Evolutionary conservation across 2,113 vertebrate genomes (phyloP).

Genomic region (Lagopus leucura): DNA sequence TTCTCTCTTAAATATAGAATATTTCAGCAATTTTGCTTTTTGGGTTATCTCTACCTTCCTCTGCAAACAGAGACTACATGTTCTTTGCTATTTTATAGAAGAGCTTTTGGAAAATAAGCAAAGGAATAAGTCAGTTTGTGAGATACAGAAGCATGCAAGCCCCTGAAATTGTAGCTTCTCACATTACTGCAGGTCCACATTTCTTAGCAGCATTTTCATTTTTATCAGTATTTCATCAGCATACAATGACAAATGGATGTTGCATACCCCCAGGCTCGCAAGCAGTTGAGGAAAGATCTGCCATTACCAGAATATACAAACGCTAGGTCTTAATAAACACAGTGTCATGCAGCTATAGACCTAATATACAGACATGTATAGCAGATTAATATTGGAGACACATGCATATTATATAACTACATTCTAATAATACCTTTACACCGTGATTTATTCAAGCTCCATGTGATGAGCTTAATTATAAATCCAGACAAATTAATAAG

Average conservation of each 20-base stretch:
- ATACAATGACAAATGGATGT: slow-evolving; percentile 31
- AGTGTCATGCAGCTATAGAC: not conserved
- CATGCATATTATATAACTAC: not conserved
- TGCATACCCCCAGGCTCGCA: slow-evolving; percentile 19
- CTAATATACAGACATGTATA: not conserved
- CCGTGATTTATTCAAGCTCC: not conserved
- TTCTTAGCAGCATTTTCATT: slow-evolving; percentile 46
- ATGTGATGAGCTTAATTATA: not conserved
- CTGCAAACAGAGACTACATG: not conserved
- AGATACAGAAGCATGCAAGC: slow-evolving; percentile 34
- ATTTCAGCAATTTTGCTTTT: not conserved
- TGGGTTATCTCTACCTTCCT: not conserved
- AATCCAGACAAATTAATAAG: slow-evolving; percentile 6
- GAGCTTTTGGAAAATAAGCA: slow-evolving; percentile 26
- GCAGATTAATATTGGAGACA: not conserved
- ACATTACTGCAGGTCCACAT: not conserved
- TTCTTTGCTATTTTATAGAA: not conserved
- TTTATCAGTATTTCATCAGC: slow-evolving; percentile 62
- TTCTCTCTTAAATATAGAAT: not conserved
- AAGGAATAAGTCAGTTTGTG: slow-evolving; percentile 53
- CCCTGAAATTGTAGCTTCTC: slow-evolving; percentile 41
- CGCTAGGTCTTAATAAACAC: slow-evolving; percentile 37
- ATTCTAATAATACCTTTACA: slow-evolving; percentile 17
- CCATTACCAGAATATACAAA: slow-evolving; percentile 7
- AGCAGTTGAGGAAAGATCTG: slow-evolving; percentile 32